phyloP scores from a whole-genome alignment of 2,113 vertebrate species.

The Catharus minimus region DNA sequence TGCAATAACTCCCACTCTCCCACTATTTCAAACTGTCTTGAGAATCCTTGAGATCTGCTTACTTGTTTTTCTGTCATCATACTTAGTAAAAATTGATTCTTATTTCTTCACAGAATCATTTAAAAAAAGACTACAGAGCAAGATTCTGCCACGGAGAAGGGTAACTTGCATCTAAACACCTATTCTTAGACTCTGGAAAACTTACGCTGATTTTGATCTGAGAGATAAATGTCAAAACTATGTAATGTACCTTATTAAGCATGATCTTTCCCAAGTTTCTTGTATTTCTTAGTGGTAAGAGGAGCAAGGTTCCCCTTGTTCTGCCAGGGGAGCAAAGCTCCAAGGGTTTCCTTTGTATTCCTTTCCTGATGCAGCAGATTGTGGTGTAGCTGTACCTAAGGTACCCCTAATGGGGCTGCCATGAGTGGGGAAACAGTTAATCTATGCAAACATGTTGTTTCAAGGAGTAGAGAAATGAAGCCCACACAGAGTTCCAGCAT shows the following conservation, averaged over 20 bases:
- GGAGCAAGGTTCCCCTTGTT: neutral
- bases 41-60: neutral
- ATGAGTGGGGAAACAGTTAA: neutral
- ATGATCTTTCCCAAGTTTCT: neutral
- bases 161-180: slow-evolving; percentile 24
- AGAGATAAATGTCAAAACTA: neutral
- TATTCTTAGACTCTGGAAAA: neutral
- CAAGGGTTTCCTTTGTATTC: neutral
- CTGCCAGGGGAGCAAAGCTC: neutral
- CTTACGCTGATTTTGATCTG: neutral
- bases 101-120: slow-evolving; percentile 62
- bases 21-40: rapidly evolving
- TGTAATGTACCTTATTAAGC: neutral
- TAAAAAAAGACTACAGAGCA: slow-evolving; percentile 71
- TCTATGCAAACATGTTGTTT: neutral
- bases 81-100: neutral
- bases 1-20: neutral
- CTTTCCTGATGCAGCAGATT: neutral
- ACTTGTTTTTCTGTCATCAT: neutral
- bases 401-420: neutral
- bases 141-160: slow-evolving; percentile 67
- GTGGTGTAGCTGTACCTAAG: neutral
- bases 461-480: neutral
- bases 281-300: neutral
- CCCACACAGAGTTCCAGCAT: neutral